These are phyloP conservation scores for Acanthococcus lagerstroemiae DNA, from an alignment of 2,888 invertebrate genomes.

Conservation along the genomic window DNA sequence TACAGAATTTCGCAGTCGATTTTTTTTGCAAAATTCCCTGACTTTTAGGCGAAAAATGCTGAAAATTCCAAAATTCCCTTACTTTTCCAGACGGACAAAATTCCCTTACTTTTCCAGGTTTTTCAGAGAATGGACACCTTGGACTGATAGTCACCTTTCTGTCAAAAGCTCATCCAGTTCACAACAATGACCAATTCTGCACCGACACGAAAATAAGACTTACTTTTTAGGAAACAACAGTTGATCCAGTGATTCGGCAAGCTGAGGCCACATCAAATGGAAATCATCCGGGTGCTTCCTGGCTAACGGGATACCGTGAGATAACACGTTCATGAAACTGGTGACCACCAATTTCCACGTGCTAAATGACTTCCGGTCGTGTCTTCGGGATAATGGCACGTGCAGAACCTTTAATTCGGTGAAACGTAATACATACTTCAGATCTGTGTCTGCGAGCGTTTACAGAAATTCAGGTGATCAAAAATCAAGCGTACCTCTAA, in stretches of 20 bases:
- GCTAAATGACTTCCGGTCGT: constrained; percentile 40
- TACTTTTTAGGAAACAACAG: constrained; percentile 82
- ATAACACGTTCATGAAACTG: constrained; percentile 64
- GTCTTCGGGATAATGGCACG: constrained; percentile 66
- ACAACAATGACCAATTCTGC: not conserved
- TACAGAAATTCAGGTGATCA: constrained; percentile 1
- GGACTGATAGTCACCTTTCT: too few species aligned
- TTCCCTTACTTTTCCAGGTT: too few species aligned
- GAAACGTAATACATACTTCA: constrained; percentile 5
- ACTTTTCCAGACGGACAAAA: too few species aligned
- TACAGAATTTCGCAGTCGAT: too few species aligned
- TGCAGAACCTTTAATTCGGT: constrained; percentile 51
- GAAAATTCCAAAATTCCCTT: too few species aligned
- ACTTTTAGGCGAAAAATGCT: too few species aligned
- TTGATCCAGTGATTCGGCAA: constrained; percentile 76
- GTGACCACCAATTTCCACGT: constrained; percentile 69
- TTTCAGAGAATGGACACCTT: too few species aligned
- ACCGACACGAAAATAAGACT: constrained; percentile 37
- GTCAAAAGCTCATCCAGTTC: too few species aligned
- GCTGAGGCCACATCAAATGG: constrained; percentile 70
- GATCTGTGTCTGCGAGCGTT: not conserved
- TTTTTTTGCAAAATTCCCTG: too few species aligned
- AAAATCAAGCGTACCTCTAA: constrained; percentile 45
- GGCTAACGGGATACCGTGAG: constrained; percentile 78
- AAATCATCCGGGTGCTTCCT: constrained; percentile 62